These are phyloP conservation scores for Actinia equina DNA, from an alignment of 64 coral and sea anemone genomes.

Conservation along the genomic window DNA sequence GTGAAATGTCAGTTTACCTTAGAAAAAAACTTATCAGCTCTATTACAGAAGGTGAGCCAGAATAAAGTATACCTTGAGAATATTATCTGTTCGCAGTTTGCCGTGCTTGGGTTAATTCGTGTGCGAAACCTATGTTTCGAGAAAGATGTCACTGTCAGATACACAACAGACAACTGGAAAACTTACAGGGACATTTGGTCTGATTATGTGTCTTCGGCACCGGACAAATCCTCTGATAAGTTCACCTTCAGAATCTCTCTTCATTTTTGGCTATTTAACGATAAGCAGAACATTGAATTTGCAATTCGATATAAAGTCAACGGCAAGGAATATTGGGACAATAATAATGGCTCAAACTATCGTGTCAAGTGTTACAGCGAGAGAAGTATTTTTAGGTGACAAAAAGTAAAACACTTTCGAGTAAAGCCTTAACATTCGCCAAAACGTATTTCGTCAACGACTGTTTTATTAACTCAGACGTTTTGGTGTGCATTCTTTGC, in stretches of 20 bases:
- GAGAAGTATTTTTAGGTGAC: not conserved
- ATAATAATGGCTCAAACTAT: constrained; percentile 48
- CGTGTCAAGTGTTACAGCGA: constrained; percentile 10
- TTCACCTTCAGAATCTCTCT: constrained; percentile 46
- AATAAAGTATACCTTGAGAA: constrained; percentile 51
- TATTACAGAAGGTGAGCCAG: not conserved
- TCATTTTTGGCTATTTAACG: not conserved
- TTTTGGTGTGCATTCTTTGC: not conserved
- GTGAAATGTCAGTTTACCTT: not conserved
- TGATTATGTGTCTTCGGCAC: constrained; percentile 65
- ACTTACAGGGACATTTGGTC: constrained; percentile 65
- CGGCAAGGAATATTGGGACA: constrained; percentile 61
- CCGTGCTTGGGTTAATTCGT: constrained; percentile 45
- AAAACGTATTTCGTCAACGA: no score
- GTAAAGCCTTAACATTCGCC: not conserved
- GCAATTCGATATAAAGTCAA: constrained; percentile 52
- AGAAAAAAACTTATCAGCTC: not conserved
- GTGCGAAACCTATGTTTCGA: constrained; percentile 50
- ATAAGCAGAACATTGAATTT: constrained; percentile 35
- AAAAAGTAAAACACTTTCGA: not conserved
- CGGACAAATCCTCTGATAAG: constrained; percentile 40
- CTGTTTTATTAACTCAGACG: no score
- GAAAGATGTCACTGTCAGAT: constrained; percentile 48
- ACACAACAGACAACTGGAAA: constrained; percentile 39
- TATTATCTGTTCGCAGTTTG: constrained; percentile 22